Conservation (phyloP, 2,113 vertebrate species). For the Phalacrocorax pelagicus region DNA sequence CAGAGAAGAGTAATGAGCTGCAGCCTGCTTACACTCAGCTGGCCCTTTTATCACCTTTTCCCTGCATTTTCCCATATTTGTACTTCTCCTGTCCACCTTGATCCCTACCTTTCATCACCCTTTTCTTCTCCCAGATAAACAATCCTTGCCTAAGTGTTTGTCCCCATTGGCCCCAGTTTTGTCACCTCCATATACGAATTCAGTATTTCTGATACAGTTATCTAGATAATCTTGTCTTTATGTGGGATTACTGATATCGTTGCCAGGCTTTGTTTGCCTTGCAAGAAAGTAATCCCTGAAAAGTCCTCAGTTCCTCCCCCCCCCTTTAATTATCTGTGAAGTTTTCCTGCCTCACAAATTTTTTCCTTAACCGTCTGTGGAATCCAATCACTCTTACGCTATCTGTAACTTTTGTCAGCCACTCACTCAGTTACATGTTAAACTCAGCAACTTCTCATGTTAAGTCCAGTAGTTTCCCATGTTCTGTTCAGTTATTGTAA, state of each 20-base stretch:
- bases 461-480: background rate
- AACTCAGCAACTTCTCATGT: background rate
- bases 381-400: background rate
- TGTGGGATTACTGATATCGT: background rate
- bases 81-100: background rate
- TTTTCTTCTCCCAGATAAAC: background rate
- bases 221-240: background rate
- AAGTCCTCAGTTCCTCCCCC: background rate
- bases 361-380: background rate
- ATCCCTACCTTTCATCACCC: background rate
- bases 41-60: background rate
- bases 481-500: background rate
- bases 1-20: background rate
- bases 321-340: background rate
- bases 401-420: background rate
- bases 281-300: background rate
- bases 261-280: background rate
- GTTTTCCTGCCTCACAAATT: background rate
- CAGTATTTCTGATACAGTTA: background rate
- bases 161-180: background rate
- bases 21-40: background rate
- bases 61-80: background rate
- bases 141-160: background rate
- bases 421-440: background rate
- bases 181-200: background rate